Evolutionary conservation across 1,140 invertebrate species (phyloP), one percentile per base, ranked within the genome.

Genomic region (Choristoneura fumiferana): DNA sequence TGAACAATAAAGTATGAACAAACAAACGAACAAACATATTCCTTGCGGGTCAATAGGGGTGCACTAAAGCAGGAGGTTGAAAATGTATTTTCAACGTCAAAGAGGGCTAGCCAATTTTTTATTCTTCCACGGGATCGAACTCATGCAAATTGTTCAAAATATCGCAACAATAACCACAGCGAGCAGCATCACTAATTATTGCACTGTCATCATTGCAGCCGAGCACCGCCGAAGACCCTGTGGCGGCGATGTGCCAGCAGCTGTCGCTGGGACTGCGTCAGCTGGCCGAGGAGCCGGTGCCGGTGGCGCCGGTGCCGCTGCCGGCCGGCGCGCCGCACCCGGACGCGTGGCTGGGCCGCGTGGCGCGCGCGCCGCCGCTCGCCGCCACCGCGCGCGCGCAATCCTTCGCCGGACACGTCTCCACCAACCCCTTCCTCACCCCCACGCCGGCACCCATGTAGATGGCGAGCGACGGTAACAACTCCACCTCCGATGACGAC

Each of bases 291-390:
- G 83, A 85, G 63, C 79, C 65, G 10, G 56, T 40, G 56, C 60
- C 53, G 64, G 52, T 58, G 67, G 67, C 43, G 68, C 81, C 64
- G 70, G 75, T 63, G 61, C 73, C 70, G 66, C 60, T 79, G 8
- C 58, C 62, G 8, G 67, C 74, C 12, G 74, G 71, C 56, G 82
- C 95, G 65, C 94, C 94, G 0, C 93, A 92, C 81, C 94, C 94
- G 0, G 95, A 95, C 53, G 94, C 95, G 67, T 95, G 94, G 94
- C 70, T 96, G 39, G 95, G 94, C 4, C 93, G 93, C 54, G 92
- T 95, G 52, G 92, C 93, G 43, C 92, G 78, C 45, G 77, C 84
- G 14, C 75, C 80, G 0, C 52, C 73, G 5, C 71, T 79, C 4
- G 54, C 59, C 13, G 53, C 65, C 13, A 63, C 71, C 37, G 60